Conservation (phyloP, 1,140 invertebrate genomes). For the Lordiphosa clarofinis region DNA sequence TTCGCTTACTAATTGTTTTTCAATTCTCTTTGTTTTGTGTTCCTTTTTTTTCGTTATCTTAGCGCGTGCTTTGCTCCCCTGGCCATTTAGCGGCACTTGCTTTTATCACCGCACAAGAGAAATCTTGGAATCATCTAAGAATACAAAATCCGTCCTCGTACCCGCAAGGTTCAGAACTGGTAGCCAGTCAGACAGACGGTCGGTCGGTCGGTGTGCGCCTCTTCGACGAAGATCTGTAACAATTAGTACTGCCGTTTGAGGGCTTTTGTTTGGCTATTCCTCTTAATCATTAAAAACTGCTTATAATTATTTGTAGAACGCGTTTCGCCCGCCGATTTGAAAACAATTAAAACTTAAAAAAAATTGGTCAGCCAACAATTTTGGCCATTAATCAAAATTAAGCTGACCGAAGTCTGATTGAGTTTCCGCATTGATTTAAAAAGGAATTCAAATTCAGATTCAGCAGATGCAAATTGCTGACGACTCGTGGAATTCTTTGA, state of each 20-base stretch:
- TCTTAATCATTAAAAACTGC: slow-evolving; percentile 71
- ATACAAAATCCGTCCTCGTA: slow-evolving; percentile 18
- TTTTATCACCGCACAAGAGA: slow-evolving; percentile 41
- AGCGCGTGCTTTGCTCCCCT: slow-evolving; percentile 60
- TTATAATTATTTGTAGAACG: slow-evolving; percentile 78
- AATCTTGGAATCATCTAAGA: slow-evolving; percentile 18
- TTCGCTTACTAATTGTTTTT: slow-evolving; percentile 51
- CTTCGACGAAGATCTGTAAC: slow-evolving; percentile 65
- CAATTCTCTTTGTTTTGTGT: slow-evolving; percentile 32
- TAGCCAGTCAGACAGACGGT: slow-evolving; percentile 43
- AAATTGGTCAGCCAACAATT: slow-evolving; percentile 68
- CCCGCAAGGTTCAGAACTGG: slow-evolving; percentile 62
- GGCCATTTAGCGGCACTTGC: slow-evolving; percentile 74
- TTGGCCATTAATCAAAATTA: slow-evolving; percentile 78
- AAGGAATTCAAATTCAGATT: slow-evolving; percentile 18
- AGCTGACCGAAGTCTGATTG: slow-evolving; percentile 47
- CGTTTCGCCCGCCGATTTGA: slow-evolving; percentile 71
- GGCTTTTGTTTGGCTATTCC: slow-evolving; percentile 64
- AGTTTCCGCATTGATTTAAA: slow-evolving; percentile 67
- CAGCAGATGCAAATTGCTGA: slow-evolving; percentile 44
- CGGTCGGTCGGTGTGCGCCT: slow-evolving; percentile 38
- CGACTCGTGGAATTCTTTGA: slow-evolving; percentile 34
- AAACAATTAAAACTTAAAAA: slow-evolving; percentile 71
- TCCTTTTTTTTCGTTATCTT: slow-evolving; percentile 12
- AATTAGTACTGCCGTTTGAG: slow-evolving; percentile 66